A percentile compares a stretch with the other conserved stretches of the same genome.
Conservation (phyloP, 35 echinoderm and acorn worm genomes). For the Eucidaris tribuloides region DNA sequence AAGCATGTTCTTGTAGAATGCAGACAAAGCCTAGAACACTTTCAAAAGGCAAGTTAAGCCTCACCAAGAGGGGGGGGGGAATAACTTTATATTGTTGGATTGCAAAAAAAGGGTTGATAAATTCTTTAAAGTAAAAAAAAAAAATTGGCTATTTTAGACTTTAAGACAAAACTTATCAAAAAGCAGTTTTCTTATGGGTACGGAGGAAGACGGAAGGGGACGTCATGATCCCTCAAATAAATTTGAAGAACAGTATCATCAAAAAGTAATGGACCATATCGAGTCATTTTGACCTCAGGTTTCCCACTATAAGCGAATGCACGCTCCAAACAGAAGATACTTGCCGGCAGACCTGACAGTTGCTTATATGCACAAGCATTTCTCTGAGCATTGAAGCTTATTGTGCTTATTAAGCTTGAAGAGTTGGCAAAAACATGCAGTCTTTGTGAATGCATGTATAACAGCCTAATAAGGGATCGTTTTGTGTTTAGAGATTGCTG, state of each 20-base stretch:
- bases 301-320: constrained; percentile 19
- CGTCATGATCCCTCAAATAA: background rate
- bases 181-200: background rate
- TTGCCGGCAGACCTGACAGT: constrained; percentile 23
- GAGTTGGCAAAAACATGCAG: too few species aligned
- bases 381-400: too few species aligned
- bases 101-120: background rate
- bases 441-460: too few species aligned
- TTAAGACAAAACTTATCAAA: background rate
- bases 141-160: background rate
- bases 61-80: background rate
- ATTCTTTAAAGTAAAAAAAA: background rate
- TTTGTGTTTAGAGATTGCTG: too few species aligned
- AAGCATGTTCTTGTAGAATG: too few species aligned
- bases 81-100: background rate
- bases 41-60: background rate
- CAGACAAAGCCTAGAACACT: background rate
- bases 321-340: constrained; percentile 16
- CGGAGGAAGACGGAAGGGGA: background rate
- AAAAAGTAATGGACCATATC: background rate
- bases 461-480: too few species aligned
- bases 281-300: constrained; percentile 9
- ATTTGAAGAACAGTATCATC: background rate
- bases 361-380: background rate
- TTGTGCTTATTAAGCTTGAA: too few species aligned